These are phyloP conservation scores for Pteronura brasiliensis DNA, from an alignment of 2,113 vertebrate genomes.

Conservation along the genomic window DNA sequence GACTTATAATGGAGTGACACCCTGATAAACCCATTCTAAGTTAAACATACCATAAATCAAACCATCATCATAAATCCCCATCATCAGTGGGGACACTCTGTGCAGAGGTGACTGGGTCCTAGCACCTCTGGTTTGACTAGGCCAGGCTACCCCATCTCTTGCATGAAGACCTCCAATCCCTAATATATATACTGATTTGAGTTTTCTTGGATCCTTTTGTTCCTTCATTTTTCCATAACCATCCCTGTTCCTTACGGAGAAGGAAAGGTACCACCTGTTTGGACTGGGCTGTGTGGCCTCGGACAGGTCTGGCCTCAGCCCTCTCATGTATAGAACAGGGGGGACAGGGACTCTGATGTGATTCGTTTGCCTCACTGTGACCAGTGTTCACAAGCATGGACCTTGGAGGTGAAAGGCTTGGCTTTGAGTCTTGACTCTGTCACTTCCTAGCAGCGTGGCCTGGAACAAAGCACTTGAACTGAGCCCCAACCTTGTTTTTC, in stretches of 20 bases:
- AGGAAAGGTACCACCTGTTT: background rate
- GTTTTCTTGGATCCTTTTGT: background rate
- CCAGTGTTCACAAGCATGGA: rapidly evolving
- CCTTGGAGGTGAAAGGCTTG: background rate
- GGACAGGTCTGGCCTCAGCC: background rate
- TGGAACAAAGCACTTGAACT: background rate
- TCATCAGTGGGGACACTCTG: background rate
- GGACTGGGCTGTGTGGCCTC: background rate
- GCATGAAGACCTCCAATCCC: background rate
- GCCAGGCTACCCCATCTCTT: background rate
- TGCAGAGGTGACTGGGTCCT: background rate
- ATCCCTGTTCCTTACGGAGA: background rate
- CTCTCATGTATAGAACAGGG: background rate
- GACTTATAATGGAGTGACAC: background rate
- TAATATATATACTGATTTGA: background rate
- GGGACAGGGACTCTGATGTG: background rate
- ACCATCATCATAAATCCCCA: background rate
- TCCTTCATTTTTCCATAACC: background rate
- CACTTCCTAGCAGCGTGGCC: background rate
- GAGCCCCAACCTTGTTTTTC: background rate
- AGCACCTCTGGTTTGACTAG: background rate
- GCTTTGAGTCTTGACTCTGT: background rate
- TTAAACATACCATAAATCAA: background rate
- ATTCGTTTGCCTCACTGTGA: background rate
- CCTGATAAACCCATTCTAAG: background rate